Evolutionary conservation across 2,113 vertebrate species (phyloP).

Genomic region (Fregetta grallaria): DNA sequence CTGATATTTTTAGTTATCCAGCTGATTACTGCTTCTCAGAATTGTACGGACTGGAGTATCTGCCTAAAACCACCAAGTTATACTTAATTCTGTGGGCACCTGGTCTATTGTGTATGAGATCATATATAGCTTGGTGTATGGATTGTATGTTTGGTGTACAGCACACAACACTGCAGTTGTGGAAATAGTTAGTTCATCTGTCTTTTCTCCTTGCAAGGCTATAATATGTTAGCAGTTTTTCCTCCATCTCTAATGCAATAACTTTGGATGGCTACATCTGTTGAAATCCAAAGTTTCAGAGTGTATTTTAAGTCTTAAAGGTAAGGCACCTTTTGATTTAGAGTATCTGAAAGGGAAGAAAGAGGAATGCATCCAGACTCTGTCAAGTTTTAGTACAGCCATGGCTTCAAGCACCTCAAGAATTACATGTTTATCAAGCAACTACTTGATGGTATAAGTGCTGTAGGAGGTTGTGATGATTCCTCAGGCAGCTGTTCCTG

Average conservation of each 20-base stretch:
- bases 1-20: background rate
- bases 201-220: background rate
- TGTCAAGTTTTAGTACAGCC: background rate
- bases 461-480: background rate
- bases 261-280: background rate
- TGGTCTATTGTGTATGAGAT: background rate
- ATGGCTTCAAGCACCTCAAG: background rate
- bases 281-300: background rate
- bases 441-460: background rate
- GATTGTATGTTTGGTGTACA: background rate
- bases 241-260: background rate
- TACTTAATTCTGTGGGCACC: background rate
- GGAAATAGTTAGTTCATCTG: background rate
- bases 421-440: background rate
- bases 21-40: background rate
- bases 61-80: background rate
- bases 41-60: background rate
- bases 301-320: background rate
- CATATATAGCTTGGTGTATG: fast-evolving
- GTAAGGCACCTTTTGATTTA: background rate
- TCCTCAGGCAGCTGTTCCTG: background rate
- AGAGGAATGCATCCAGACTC: background rate
- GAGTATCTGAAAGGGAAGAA: background rate
- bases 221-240: background rate
- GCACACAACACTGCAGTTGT: background rate